Base-by-base conservation (phyloP, 2,113 vertebrate species). In the Gopherus evgoodei region DNA sequence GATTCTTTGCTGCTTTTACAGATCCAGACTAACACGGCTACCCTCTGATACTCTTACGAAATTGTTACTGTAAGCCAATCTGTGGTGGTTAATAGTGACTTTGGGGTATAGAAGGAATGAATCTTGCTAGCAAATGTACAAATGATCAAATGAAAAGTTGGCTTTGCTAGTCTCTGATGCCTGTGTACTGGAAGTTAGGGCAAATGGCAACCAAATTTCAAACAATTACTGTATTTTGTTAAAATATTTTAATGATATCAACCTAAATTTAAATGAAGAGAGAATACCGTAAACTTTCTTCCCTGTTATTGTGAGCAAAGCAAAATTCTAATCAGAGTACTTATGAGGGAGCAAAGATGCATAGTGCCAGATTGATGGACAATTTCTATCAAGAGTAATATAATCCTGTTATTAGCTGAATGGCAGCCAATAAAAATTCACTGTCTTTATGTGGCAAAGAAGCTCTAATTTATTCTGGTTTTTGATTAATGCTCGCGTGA, bases 351-450 rank as follows among this genome's bases (percentile, higher is more conserved):
- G 78, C 69, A 91, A 95, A 86, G 21, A 29, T 86, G 52, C 24
- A 38, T 91, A 72, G 91, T 85, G 94, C 89, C 95, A 97, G 94
- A 96, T 97, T 92, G 93, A 95, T 29, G 81, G 87, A 79, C 44
- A 97, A 79, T 59, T 50, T 97, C 91, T 92, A 65, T 97, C 85
- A 95, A 92, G 21, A 96, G 56, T 95, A 91, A 93, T 79, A 90
- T 92, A 96, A 96, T 87, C 52, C 94, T 95, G 53, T 25, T 50
- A 87, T 93, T 97, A 95, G n/a, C 94, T 98, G 95, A 97, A 97
- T 89, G 94, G 81, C 83, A 95, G 87, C 84, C 95, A 96, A 83
- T 95, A 94, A 94, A 95, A 96, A 91, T 83, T 52, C 62, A 72
- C 72, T 95, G 81, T 3, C 83, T 97, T 94, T 95, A 80, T 89